Conservation (phyloP, 2,888 invertebrate species). For the Diadromus collaris region DNA sequence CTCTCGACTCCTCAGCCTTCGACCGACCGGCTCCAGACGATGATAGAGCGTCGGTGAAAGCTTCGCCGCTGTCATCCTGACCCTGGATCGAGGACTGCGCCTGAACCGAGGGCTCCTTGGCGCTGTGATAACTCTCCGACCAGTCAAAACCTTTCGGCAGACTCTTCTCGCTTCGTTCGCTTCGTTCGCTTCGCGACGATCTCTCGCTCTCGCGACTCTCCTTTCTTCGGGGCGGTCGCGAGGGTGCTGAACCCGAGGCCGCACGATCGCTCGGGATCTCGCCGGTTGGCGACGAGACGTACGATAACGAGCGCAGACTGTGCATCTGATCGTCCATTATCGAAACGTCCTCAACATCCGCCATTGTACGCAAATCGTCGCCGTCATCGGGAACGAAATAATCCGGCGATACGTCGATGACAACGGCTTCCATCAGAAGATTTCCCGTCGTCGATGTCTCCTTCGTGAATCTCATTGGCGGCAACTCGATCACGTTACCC, state of each 20-base stretch:
- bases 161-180: slow-evolving; percentile 75
- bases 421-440: slow-evolving; percentile 93
- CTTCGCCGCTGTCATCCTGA: slow-evolving; percentile 75
- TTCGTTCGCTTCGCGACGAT: slow-evolving; percentile 79
- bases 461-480: slow-evolving; percentile 93
- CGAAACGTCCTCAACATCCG: slow-evolving; percentile 92
- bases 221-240: slow-evolving; percentile 85
- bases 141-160: slow-evolving; percentile 61
- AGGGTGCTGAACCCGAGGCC: slow-evolving; percentile 79
- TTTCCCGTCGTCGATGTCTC: slow-evolving; percentile 95
- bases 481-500: slow-evolving; percentile 92
- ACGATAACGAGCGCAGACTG: slow-evolving; percentile 63
- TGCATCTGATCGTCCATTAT: slow-evolving; percentile 87
- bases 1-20: slow-evolving; percentile 53
- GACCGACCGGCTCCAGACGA: slow-evolving; percentile 46
- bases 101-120: slow-evolving; percentile 69
- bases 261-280: slow-evolving; percentile 61
- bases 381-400: slow-evolving; percentile 90
- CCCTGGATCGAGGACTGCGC: slow-evolving; percentile 66
- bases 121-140: slow-evolving; percentile 78
- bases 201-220: slow-evolving; percentile 80
- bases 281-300: slow-evolving; percentile 68
- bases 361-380: slow-evolving; percentile 92
- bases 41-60: slow-evolving; percentile 76
- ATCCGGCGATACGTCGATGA: slow-evolving; percentile 93